Evolutionary conservation across 2,113 vertebrate genomes (phyloP).

Genomic region (Pollimyrus isidori): DNA sequence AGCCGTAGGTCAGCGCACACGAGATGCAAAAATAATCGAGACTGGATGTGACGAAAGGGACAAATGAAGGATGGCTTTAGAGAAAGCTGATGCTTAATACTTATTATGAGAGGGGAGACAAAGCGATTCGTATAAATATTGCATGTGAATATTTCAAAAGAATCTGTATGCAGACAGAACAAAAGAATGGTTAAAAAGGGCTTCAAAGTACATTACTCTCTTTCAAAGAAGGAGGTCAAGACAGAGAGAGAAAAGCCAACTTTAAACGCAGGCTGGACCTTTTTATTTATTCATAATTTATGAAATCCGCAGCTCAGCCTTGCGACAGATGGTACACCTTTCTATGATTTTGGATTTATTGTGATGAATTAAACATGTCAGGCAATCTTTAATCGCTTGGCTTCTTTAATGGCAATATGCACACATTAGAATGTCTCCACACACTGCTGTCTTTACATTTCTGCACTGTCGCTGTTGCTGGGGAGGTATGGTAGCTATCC

Average conservation of each 20-base stretch:
- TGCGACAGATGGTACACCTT: neutral
- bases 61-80: neutral
- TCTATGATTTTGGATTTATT: neutral
- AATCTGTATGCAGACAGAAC: neutral
- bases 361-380: neutral
- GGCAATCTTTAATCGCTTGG: neutral
- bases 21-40: constrained; percentile 54
- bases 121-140: neutral
- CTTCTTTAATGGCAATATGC: neutral
- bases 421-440: neutral
- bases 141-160: neutral
- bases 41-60: constrained; percentile 32
- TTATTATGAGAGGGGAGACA: neutral
- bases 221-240: neutral
- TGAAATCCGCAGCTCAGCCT: neutral
- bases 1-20: constrained; percentile 43
- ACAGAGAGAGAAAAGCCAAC: neutral
- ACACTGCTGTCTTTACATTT: neutral
- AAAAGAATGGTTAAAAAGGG: neutral
- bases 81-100: neutral
- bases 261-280: neutral
- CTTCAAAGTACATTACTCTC: neutral
- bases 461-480: neutral
- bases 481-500: neutral
- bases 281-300: neutral